phyloP scores from a whole-genome alignment of 1,140 invertebrate species.

The Cydia splendana region DNA sequence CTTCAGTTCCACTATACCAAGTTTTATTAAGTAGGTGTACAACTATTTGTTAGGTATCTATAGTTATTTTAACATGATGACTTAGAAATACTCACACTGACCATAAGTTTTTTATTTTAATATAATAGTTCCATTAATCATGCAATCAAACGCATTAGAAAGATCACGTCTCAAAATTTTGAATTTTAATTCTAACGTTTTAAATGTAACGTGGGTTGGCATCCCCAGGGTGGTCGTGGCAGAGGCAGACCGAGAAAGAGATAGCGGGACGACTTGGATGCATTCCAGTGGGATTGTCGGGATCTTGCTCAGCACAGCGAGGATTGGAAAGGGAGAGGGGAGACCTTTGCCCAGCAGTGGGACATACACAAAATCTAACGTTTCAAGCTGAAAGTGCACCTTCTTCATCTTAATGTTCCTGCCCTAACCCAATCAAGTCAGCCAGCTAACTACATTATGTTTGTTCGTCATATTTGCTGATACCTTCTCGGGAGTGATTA shows the following conservation, averaged over 20 bases:
- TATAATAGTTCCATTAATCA: background rate
- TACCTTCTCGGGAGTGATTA: constrained; percentile 25
- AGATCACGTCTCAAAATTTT: no score
- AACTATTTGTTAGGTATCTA: no score
- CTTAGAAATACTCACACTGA: background rate
- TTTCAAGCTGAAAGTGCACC: background rate
- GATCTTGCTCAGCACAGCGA: no score
- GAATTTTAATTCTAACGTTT: background rate
- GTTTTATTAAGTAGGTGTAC: background rate
- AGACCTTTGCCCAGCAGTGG: no score
- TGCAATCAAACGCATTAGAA: background rate
- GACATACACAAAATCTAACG: no score
- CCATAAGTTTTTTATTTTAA: no score
- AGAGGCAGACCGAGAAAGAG: no score
- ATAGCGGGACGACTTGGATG: no score
- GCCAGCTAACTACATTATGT: constrained; percentile 31
- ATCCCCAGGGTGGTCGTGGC: no score
- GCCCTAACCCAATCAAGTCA: constrained; percentile 25
- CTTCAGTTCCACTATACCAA: background rate
- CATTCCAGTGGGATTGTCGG: no score
- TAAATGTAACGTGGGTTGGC: background rate
- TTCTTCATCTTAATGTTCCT: background rate
- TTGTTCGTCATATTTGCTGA: constrained; percentile 32
- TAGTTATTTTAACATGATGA: background rate
- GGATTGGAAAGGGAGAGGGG: no score